Conservation (phyloP, 1,140 invertebrate species). For the Metaphire vulgaris region DNA sequence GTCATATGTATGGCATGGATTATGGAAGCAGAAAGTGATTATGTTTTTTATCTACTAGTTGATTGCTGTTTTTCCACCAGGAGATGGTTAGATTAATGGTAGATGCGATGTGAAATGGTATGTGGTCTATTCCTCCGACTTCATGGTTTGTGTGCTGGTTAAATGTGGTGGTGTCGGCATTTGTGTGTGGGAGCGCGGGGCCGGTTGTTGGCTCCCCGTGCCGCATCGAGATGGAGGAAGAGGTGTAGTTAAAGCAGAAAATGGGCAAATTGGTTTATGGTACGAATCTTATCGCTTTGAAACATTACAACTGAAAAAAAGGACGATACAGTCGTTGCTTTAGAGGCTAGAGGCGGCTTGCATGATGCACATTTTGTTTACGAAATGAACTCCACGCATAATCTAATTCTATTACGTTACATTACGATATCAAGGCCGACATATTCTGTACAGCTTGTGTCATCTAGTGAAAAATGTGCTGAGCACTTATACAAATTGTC, state of each 20-base stretch:
- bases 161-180: neutral
- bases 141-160: neutral
- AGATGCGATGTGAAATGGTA: neutral
- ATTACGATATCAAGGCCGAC: no score
- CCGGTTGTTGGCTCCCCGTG: neutral
- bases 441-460: no score
- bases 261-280: neutral
- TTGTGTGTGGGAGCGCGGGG: neutral
- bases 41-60: neutral
- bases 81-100: neutral
- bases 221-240: neutral
- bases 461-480: no score
- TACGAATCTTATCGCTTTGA: neutral
- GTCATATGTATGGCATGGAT: no score
- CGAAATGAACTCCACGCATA: no score
- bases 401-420: no score
- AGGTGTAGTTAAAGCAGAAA: neutral
- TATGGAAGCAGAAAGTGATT: no score
- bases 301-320: neutral
- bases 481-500: no score
- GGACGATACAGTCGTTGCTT: neutral
- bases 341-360: conserved; percentile 1
- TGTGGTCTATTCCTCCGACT: neutral
- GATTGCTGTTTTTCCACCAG: neutral
- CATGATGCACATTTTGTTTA: no score